Percentiles rank a stretch among this genome's conserved stretches.
These are phyloP conservation scores for Hypotaenidia philippensis DNA, from an alignment of 2,797 vertebrate species.

Conservation along the genomic window DNA sequence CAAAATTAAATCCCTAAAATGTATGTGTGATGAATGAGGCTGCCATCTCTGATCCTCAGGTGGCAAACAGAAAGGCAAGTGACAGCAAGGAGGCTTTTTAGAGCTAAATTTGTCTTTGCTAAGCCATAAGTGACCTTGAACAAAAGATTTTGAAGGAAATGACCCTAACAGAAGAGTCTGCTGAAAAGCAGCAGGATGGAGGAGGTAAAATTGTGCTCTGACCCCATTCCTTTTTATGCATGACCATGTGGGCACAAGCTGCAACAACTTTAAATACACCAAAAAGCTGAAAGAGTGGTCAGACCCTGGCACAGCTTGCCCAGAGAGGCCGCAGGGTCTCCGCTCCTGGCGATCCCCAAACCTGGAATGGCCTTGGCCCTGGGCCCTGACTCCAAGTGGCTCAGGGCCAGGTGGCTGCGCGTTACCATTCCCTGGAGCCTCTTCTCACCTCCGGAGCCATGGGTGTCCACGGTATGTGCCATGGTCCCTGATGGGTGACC, in stretches of 20 bases:
- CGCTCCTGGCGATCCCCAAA: accelerated
- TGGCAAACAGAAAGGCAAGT: not conserved
- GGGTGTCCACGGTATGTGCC: accelerated
- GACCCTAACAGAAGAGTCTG: not conserved
- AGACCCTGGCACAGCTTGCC: not conserved
- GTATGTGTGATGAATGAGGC: accelerated
- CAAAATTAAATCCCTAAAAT: conserved; percentile 32
- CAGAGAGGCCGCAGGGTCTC: no score
- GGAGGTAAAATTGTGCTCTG: not conserved
- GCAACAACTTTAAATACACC: not conserved
- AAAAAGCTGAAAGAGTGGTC: not conserved
- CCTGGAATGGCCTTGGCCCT: accelerated
- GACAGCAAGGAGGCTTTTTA: conserved; percentile 18
- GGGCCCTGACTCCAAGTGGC: not conserved
- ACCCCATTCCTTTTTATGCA: not conserved
- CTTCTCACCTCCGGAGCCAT: accelerated
- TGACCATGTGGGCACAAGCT: not conserved
- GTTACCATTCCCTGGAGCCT: accelerated
- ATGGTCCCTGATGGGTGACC: accelerated
- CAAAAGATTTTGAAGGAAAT: not conserved
- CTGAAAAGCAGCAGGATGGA: not conserved
- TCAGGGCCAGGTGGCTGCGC: accelerated
- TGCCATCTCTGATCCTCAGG: not conserved
- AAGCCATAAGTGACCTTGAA: not conserved
- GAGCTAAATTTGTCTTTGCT: not conserved